Percentiles rank a stretch among this genome's conserved stretches.
These are phyloP conservation scores for Nicator chloris DNA, from an alignment of 2,113 vertebrate genomes.

Conservation along the genomic window DNA sequence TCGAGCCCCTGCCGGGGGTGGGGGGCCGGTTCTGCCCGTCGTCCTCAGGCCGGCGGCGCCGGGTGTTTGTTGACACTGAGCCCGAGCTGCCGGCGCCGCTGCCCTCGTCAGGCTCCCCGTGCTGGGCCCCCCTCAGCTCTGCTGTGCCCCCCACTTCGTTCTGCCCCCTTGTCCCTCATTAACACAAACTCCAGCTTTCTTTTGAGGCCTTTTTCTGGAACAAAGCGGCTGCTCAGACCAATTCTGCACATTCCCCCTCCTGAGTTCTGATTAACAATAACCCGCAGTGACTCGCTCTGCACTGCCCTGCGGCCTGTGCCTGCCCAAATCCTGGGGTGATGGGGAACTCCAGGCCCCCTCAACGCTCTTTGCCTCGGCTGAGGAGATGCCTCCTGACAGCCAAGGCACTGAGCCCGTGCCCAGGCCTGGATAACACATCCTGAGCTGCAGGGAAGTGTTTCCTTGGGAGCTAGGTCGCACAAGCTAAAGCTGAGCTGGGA, in stretches of 20 bases:
- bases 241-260: not conserved
- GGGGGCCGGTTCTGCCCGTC: not conserved
- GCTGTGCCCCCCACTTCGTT: not conserved
- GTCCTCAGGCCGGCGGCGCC: not conserved
- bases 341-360: not conserved
- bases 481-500: not conserved
- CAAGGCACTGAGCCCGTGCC: not conserved
- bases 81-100: not conserved
- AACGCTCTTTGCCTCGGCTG: not conserved
- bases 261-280: not conserved
- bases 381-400: not conserved
- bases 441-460: not conserved
- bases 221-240: not conserved
- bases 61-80: not conserved
- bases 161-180: not conserved
- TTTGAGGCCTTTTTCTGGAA: not conserved
- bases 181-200: not conserved
- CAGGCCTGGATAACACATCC: not conserved
- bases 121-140: not conserved
- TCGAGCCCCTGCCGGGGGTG: not conserved
- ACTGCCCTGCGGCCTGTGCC: not conserved
- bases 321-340: not conserved
- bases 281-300: not conserved
- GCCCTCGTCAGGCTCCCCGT: not conserved
- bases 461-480: not conserved